Conservation (phyloP, 2,113 vertebrate genomes). For the Prionailurus bengalensis region DNA sequence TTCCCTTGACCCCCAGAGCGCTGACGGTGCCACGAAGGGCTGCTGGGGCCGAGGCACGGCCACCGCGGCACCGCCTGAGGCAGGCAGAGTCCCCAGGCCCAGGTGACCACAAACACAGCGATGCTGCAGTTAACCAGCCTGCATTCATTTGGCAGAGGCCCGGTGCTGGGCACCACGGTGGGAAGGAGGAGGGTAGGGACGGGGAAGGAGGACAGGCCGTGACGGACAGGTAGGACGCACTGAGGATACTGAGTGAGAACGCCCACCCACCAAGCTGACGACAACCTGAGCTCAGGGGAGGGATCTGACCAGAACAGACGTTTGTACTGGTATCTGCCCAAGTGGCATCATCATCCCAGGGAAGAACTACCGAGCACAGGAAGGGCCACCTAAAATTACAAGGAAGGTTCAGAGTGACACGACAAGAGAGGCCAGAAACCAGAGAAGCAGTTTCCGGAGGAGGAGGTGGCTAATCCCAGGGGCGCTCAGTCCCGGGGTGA, state of each 20-base stretch:
- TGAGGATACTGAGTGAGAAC: neutral
- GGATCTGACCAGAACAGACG: accelerated
- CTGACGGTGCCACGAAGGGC: accelerated
- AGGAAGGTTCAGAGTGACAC: neutral
- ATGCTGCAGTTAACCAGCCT: no score
- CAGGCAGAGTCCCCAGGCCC: neutral
- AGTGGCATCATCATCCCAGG: neutral
- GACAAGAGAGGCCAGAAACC: neutral
- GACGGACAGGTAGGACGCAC: accelerated
- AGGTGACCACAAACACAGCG: neutral
- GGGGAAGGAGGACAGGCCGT: neutral
- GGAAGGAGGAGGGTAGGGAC: accelerated
- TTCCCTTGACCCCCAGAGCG: neutral
- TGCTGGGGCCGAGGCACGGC: no score
- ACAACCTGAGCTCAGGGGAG: neutral
- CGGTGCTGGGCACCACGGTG: accelerated
- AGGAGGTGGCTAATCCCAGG: accelerated
- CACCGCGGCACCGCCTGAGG: no score
- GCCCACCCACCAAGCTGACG: no score
- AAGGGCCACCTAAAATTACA: neutral
- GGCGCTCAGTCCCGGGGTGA: neutral
- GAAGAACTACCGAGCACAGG: neutral
- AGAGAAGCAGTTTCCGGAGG: neutral
- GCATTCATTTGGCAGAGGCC: neutral
- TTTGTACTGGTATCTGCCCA: accelerated